Conservation (phyloP, 2,113 vertebrate genomes). For the Patagioenas fasciata region DNA sequence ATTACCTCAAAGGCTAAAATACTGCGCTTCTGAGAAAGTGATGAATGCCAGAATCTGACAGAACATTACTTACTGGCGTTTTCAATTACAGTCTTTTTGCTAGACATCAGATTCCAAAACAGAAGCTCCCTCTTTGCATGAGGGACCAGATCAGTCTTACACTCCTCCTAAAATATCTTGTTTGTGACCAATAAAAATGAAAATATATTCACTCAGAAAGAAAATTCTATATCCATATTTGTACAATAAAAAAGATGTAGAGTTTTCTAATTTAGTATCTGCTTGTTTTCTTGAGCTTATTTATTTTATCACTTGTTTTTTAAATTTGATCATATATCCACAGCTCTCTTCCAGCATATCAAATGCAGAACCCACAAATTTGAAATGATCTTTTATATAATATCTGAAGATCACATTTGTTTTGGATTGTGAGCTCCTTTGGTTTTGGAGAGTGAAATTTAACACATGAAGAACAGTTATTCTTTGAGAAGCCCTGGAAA, state of each 20-base stretch:
- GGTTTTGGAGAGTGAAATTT: background rate
- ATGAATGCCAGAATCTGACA: background rate
- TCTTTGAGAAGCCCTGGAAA: background rate
- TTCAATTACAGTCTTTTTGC: background rate
- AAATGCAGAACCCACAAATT: background rate
- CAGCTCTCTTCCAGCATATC: background rate
- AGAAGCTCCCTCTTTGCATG: background rate
- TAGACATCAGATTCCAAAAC: background rate
- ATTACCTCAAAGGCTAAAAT: constrained; percentile 54
- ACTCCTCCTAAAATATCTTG: background rate
- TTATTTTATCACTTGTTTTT: background rate
- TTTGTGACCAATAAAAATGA: background rate
- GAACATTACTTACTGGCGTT: background rate
- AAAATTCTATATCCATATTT: background rate
- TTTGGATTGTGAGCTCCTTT: background rate
- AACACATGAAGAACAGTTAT: background rate
- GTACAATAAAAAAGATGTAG: background rate
- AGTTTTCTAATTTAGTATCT: background rate
- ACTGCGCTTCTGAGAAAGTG: background rate
- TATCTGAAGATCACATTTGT: background rate
- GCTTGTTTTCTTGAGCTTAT: background rate
- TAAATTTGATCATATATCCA: background rate
- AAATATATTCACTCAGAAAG: background rate
- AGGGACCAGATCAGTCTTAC: background rate
- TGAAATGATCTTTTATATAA: background rate